phyloP scores from a whole-genome alignment of 2,888 invertebrate genomes.

The Tribolium freemani region DNA sequence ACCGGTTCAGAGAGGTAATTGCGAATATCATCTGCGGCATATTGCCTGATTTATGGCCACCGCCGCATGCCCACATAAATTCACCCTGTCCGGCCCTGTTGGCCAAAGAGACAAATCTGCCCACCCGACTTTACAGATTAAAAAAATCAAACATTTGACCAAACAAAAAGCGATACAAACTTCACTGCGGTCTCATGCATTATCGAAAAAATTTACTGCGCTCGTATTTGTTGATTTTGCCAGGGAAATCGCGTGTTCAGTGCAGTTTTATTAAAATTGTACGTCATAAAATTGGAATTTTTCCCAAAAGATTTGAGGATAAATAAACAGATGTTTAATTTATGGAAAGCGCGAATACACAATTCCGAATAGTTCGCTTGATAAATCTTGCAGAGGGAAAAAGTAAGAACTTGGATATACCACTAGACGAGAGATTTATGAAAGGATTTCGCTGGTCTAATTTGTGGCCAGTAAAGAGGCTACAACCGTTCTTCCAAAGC shows the following conservation, averaged over 20 bases:
- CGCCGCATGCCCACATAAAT: conserved; percentile 51
- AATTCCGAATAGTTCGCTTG: conserved; percentile 8
- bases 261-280: conserved; percentile 3
- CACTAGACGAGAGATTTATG: conserved; percentile 33
- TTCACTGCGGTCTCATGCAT: not conserved
- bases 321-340: conserved; percentile 24
- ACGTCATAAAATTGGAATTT: conserved; percentile 20
- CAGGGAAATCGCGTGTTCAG: not conserved
- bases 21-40: conserved; percentile 58
- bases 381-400: conserved; percentile 21
- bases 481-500: conserved; percentile 5
- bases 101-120: not conserved
- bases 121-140: not conserved
- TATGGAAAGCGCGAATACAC: conserved; percentile 7
- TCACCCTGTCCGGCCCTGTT: conserved; percentile 35
- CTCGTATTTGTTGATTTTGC: not conserved
- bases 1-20: conserved; percentile 36
- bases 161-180: not conserved
- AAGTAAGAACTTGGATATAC: conserved; percentile 16
- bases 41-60: conserved; percentile 58
- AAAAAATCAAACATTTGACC: not conserved
- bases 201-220: not conserved
- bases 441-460: conserved; percentile 25
- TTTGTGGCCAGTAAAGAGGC: conserved; percentile 23
- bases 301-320: conserved; percentile 16